Evolutionary conservation across 2,888 invertebrate genomes (phyloP).

Genomic region (Tetragonisca angustula): DNA sequence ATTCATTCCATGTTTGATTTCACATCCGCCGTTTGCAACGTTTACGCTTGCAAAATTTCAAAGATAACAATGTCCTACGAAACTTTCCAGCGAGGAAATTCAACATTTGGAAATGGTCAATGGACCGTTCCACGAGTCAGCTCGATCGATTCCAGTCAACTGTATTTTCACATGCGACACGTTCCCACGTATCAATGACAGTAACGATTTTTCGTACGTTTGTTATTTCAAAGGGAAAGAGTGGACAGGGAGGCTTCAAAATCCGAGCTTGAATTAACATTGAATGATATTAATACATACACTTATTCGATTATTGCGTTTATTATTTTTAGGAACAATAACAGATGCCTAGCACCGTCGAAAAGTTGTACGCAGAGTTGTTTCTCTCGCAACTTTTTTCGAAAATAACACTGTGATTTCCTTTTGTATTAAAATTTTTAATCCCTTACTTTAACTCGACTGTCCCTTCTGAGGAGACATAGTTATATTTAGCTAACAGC

Average conservation of each 20-base stretch:
- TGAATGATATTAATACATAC: conserved; percentile 37
- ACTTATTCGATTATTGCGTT: not conserved
- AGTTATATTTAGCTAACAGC: too few species aligned
- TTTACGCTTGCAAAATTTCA: not conserved
- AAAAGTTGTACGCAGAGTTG: too few species aligned
- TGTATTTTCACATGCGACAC: conserved; percentile 12
- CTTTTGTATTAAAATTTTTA: too few species aligned
- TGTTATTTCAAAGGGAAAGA: conserved; percentile 27
- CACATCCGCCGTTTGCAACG: not conserved
- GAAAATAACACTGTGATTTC: not conserved
- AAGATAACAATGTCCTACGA: not conserved
- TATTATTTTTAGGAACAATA: conserved; percentile 26
- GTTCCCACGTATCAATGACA: conserved; percentile 4
- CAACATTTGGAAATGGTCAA: not conserved
- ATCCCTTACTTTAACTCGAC: too few species aligned
- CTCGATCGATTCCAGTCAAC: conserved; percentile 3
- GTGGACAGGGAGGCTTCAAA: not conserved
- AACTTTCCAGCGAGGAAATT: not conserved
- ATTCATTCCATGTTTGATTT: not conserved
- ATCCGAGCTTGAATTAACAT: conserved; percentile 33
- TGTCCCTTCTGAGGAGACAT: too few species aligned
- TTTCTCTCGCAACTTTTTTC: not conserved
- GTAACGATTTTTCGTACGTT: conserved; percentile 41
- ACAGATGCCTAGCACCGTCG: not conserved
- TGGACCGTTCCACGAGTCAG: not conserved